These are phyloP conservation scores for Drosophila kohkoa DNA, from an alignment of 1,140 invertebrate species.

Conservation along the genomic window DNA sequence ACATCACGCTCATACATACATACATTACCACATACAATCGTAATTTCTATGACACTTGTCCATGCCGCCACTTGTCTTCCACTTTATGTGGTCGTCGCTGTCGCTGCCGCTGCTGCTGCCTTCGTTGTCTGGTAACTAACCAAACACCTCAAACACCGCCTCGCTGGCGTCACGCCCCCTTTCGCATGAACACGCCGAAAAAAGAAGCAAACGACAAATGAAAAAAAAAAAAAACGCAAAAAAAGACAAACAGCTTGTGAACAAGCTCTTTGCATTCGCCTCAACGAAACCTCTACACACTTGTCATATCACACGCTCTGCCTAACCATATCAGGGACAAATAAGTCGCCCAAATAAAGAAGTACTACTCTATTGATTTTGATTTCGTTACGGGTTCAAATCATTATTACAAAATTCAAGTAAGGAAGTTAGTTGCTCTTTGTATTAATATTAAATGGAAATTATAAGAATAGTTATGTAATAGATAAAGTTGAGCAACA, in stretches of 20 bases:
- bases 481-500: too few relatives aligned
- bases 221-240: not conserved
- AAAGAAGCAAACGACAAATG: not conserved
- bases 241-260: constrained; percentile 11
- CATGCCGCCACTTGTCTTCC: constrained; percentile 79
- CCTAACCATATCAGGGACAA: not conserved
- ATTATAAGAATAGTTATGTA: too few relatives aligned
- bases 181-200: constrained; percentile 17
- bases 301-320: constrained; percentile 2
- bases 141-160: constrained; percentile 34
- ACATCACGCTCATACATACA: constrained; percentile 14
- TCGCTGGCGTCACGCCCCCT: constrained; percentile 13
- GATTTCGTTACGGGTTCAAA: too few relatives aligned
- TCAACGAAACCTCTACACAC: constrained; percentile 27
- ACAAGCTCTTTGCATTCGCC: constrained; percentile 2
- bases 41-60: constrained; percentile 80
- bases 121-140: constrained; percentile 24
- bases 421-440: too few relatives aligned
- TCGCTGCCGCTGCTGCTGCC: constrained; percentile 32
- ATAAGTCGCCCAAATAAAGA: too few relatives aligned
- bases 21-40: constrained; percentile 40
- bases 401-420: too few relatives aligned
- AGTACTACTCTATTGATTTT: too few relatives aligned
- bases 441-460: too few relatives aligned
- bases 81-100: constrained; percentile 70